These are phyloP conservation scores for Amaurobius ferox DNA, from an alignment of 2,888 invertebrate species.

Conservation along the genomic window DNA sequence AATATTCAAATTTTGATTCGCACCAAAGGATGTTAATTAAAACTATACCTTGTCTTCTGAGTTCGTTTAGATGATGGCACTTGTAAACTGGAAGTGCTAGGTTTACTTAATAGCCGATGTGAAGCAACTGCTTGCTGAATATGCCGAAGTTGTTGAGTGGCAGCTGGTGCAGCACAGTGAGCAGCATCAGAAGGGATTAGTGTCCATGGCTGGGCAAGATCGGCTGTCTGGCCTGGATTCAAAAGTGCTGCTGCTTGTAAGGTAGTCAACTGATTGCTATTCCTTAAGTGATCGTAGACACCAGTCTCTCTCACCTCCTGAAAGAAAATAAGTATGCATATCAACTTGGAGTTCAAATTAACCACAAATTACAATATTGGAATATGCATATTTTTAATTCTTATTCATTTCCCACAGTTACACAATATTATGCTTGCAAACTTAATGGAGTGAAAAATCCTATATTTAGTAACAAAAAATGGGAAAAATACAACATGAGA, in stretches of 20 bases:
- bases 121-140: slow-evolving; percentile 43
- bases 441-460: too few relatives aligned
- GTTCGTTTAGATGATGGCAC: slow-evolving; percentile 69
- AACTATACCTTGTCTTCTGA: slow-evolving; percentile 53
- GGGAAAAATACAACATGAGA: too few relatives aligned
- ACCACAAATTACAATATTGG: too few relatives aligned
- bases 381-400: too few relatives aligned
- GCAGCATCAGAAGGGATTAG: slow-evolving; percentile 60
- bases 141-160: slow-evolving; percentile 74
- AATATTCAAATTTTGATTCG: too few relatives aligned
- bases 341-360: too few relatives aligned
- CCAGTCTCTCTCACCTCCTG: slow-evolving; percentile 78
- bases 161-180: slow-evolving; percentile 40
- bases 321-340: slow-evolving; percentile 74
- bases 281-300: slow-evolving; percentile 72
- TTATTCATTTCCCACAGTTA: too few relatives aligned
- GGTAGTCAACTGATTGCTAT: slow-evolving; percentile 70
- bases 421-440: too few relatives aligned
- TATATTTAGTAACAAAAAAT: too few relatives aligned
- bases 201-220: slow-evolving; percentile 74
- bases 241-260: slow-evolving; percentile 60
- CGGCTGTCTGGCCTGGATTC: slow-evolving; percentile 41
- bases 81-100: slow-evolving; percentile 19
- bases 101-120: slow-evolving; percentile 42
- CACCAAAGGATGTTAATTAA: too few relatives aligned